These are phyloP conservation scores for Papilio demoleus DNA, from an alignment of 2,888 invertebrate genomes.

Conservation along the genomic window DNA sequence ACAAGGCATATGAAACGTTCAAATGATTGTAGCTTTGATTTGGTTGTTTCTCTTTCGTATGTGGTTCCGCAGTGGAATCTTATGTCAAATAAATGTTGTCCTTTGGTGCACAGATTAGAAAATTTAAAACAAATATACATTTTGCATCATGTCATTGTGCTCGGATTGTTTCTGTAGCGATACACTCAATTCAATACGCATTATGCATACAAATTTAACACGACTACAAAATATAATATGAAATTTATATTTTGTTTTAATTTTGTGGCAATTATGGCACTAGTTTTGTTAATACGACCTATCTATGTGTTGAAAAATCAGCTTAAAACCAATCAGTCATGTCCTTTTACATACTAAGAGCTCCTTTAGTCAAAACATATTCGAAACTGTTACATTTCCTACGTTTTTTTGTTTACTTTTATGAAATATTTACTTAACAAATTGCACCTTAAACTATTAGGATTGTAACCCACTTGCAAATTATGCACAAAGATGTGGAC, in stretches of 20 bases:
- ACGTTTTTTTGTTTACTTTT: slow-evolving; percentile 36
- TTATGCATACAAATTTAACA: no score
- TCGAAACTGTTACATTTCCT: slow-evolving; percentile 35
- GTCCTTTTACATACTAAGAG: slow-evolving; percentile 50
- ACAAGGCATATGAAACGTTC: no score
- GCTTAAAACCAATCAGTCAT: slow-evolving; percentile 55
- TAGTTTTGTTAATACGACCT: neutral
- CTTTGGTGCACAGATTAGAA: no score
- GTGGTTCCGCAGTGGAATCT: no score
- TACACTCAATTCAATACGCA: no score
- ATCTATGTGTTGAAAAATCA: slow-evolving; percentile 13
- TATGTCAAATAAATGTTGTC: no score
- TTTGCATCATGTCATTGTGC: neutral
- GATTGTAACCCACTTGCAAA: slow-evolving; percentile 31
- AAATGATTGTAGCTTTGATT: no score
- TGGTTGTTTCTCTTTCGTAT: no score
- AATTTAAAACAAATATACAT: no score
- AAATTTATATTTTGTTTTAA: no score
- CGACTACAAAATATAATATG: no score
- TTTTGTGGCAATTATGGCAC: neutral
- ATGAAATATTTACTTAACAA: slow-evolving; percentile 29
- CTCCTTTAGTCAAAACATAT: slow-evolving; percentile 36
- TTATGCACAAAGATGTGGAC: neutral
- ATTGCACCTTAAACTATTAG: slow-evolving; percentile 33
- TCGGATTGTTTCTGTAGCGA: slow-evolving; percentile 37